Percentiles rank a stretch among this genome's conserved stretches.
Evolutionary conservation across 1,140 invertebrate genomes (phyloP).

Genomic region (Calosoma granatense): DNA sequence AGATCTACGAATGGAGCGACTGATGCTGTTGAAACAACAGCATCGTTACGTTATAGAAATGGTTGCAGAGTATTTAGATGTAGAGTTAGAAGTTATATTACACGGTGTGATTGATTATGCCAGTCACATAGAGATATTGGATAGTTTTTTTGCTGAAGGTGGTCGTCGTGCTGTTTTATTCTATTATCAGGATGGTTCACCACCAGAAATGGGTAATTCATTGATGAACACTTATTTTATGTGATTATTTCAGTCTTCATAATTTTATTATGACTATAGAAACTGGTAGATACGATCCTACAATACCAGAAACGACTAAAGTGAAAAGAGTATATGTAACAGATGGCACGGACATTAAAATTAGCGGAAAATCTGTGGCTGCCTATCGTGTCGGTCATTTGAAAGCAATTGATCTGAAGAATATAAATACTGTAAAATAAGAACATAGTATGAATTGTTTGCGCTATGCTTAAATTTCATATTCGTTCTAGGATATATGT

Average conservation of each 20-base stretch:
- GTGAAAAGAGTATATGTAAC: slow-evolving; percentile 40
- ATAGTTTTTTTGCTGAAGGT: slow-evolving; percentile 38
- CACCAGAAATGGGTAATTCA: slow-evolving; percentile 37
- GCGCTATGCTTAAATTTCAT: background rate
- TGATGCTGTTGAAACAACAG: slow-evolving; percentile 39
- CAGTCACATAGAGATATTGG: slow-evolving; percentile 45
- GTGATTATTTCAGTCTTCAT: background rate
- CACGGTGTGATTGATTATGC: slow-evolving; percentile 54
- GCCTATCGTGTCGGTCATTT: slow-evolving; percentile 40
- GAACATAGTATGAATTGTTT: slow-evolving; percentile 13
- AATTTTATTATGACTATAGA: slow-evolving; percentile 28
- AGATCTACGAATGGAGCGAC: slow-evolving; percentile 30
- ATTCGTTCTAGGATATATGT: slow-evolving; percentile 27
- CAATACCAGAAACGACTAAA: slow-evolving; percentile 27
- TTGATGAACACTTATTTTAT: slow-evolving; percentile 15
- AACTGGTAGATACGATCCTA: slow-evolving; percentile 39
- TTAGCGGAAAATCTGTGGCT: slow-evolving; percentile 42
- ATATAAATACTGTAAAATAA: slow-evolving; percentile 39
- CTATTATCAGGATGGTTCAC: slow-evolving; percentile 38
- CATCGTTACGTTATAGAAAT: slow-evolving; percentile 54
- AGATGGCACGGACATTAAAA: slow-evolving; percentile 35
- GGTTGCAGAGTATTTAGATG: slow-evolving; percentile 44
- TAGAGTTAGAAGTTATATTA: slow-evolving; percentile 44
- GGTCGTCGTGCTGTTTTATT: slow-evolving; percentile 41
- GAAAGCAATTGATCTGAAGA: slow-evolving; percentile 39